Evolutionary conservation across 2,113 vertebrate species (phyloP).

Genomic region (Empidonax traillii): DNA sequence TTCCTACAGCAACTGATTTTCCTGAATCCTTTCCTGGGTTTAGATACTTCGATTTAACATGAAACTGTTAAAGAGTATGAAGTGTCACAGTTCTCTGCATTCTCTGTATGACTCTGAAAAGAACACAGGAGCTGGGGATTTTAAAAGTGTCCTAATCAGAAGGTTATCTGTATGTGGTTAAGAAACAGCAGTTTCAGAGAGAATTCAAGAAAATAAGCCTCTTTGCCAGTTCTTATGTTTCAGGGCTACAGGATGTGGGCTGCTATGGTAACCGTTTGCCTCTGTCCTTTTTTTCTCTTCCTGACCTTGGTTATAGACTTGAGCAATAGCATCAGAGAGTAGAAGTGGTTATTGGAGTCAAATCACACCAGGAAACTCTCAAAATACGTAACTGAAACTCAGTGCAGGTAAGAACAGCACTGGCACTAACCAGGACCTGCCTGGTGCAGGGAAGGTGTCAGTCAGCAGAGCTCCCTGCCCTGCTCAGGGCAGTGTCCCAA

Average conservation of each 20-base stretch:
- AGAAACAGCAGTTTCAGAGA: background rate
- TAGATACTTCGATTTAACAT: background rate
- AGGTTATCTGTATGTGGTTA: background rate
- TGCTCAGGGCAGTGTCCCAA: accelerated
- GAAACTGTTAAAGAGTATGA: background rate
- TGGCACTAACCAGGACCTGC: background rate
- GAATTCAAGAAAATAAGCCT: background rate
- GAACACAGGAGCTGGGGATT: background rate
- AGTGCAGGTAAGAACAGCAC: background rate
- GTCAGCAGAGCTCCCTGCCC: background rate
- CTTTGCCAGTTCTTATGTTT: background rate
- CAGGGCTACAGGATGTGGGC: conserved; percentile 55
- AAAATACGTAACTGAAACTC: background rate
- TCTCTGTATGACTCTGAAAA: background rate
- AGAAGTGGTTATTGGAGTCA: background rate
- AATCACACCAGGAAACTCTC: background rate
- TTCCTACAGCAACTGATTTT: background rate
- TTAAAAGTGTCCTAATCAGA: background rate
- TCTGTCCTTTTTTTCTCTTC: background rate
- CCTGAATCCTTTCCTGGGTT: background rate
- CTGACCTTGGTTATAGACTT: background rate
- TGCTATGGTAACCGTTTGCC: background rate
- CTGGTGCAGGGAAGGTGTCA: background rate
- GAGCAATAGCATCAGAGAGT: background rate
- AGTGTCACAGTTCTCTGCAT: background rate